Base-by-base conservation (phyloP, 1,140 invertebrate genomes). In the Solenopsis invicta region DNA sequence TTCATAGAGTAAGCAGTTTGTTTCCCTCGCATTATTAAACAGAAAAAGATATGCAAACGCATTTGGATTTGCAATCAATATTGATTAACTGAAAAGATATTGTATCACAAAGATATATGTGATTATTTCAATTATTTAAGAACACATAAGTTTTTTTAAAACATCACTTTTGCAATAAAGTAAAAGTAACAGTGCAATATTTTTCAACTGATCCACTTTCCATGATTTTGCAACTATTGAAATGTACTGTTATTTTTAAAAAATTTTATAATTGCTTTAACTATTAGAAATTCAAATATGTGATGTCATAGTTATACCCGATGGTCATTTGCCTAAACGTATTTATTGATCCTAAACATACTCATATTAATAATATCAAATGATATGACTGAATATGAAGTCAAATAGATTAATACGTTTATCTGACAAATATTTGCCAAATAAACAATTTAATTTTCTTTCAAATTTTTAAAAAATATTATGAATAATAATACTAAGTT, bases 1-100 rank as follows among this genome's bases (percentile, higher is more conserved):
- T 69, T 81, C 77, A 69, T 45, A 71, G 6, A 16, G 4, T 9
- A 56, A 81, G 13, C 45, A 16, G 45, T 56, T 52, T 24, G n/a
- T 9, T 81, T 41, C 29, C 13, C 8, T 29, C 5, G n/a, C 10
- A 56, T 56, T 71, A 81, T 69, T 41, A 13, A 37, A 66, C 21
- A 13, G 10, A 56, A 66, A 66, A 50, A 41, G n/a, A 54, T 10
- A 29, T n/a, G 34, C 24, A 41, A 56, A 10, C 1, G n/a, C 24
- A 81, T 81, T 81, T 41, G 56, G n/a, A 81, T 71, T 24, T 21
- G 1, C 0, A 29, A 24, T 4, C 10, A n/a, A 16, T 71, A 12
- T 77, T 62, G 10, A 1, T 29, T 29, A 29, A 41, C 10, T 41
- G 21, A 1, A 10, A 2, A 69, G 4, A 29, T 69, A 48, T 41